phyloP scores from a whole-genome alignment of 2,113 vertebrate species.

The Apus apus region DNA sequence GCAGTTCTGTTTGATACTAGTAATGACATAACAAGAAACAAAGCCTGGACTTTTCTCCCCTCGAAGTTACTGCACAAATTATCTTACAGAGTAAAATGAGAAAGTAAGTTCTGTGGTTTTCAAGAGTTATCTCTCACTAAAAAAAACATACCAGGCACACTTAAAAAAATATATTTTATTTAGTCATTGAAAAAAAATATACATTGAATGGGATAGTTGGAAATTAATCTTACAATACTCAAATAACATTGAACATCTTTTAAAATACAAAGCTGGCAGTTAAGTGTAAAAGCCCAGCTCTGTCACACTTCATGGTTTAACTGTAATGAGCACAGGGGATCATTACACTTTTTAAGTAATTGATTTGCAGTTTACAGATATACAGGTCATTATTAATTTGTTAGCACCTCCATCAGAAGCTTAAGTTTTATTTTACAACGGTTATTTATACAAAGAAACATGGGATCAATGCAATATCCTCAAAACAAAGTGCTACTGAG shows the following conservation, averaged over 20 bases:
- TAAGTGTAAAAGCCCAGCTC: not conserved
- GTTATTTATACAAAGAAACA: not conserved
- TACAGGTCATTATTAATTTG: not conserved
- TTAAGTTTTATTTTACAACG: not conserved
- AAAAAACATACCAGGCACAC: not conserved
- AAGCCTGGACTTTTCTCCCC: not conserved
- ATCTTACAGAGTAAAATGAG: not conserved
- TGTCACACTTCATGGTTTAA: not conserved
- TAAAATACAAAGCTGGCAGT: not conserved
- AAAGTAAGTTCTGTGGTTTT: not conserved
- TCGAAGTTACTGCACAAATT: not conserved
- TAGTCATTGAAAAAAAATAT: not conserved
- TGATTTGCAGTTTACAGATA: not conserved
- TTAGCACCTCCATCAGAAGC: not conserved
- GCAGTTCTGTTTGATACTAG: not conserved
- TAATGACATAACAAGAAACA: not conserved
- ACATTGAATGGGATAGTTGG: not conserved
- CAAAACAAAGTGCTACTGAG: not conserved
- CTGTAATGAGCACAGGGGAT: not conserved
- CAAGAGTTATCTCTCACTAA: not conserved
- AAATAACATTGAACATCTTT: not conserved
- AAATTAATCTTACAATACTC: not conserved
- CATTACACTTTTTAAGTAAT: not conserved
- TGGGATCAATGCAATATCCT: not conserved
- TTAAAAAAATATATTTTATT: slow-evolving; percentile 53